Base-by-base conservation (phyloP, 2,797 vertebrate genomes). In the Dendrocincla tyrannina region DNA sequence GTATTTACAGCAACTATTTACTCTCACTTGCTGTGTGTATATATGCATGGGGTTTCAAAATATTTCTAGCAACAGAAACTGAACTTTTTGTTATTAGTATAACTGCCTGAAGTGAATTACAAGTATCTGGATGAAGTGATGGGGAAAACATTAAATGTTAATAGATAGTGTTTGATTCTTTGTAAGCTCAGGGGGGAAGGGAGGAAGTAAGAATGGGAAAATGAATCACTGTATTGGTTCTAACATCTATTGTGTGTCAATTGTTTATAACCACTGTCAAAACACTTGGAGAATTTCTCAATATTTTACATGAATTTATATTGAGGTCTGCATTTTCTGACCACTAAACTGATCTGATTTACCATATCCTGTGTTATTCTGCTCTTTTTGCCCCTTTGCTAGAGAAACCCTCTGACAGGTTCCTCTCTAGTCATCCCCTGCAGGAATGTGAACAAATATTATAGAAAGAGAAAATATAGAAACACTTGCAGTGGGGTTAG, bases 1-100 rank as follows among this genome's bases (percentile, higher is more conserved):
- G 27, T 86, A 59, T 88, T 89, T 95, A 76, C 64, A 95, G 56
- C 60, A 88, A 91, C 88, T 94, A 88, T 91, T 96, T 94, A 92
- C 59, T 83, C 47, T 91, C 52, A 69, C 68, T 93, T 95, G 28
- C 85, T 87, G 20, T 46, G 27, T 75, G 19, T 76, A 23, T 89
- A 5, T 35, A 46, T 69, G 17, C 16, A 80, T 35, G 35, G 13
- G 8, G 8, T 80, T 93, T 92, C 79, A 88, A 83, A 91, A 80
- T 81, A 85, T 46, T 95, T 89, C 90, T 72, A 52, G 60, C 17
- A 78, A 69, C 8, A 94, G 52, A 53, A 73, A 60, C 13, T 47
- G 67, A 79, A 79, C 53, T 79, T 90, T 73, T 85, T 85, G 60
- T 85, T 85, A 37, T 37, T 67, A 79, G 24, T 60, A 17, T 49